A percentile compares a stretch with the other conserved stretches of the same genome.
Conservation (phyloP, 2,113 vertebrate species). For the Lontra canadensis region DNA sequence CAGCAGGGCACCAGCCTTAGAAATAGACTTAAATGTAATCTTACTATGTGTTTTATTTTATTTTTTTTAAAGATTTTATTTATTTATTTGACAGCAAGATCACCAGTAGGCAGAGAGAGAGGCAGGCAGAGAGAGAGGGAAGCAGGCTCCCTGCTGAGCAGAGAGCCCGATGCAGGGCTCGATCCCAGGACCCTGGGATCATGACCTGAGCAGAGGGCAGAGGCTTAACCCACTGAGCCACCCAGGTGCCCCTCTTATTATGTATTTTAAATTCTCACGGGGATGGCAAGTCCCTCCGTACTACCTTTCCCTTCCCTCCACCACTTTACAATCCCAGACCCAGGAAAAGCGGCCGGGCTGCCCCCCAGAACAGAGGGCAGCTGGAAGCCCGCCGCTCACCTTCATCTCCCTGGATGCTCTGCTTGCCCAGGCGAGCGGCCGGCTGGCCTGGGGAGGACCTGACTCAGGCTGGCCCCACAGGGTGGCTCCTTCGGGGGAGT, state of each 20-base stretch:
- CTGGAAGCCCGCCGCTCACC: neutral
- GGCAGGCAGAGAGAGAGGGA: too few relatives aligned
- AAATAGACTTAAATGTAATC: too few relatives aligned
- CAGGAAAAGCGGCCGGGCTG: fast-evolving
- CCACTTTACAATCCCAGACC: neutral
- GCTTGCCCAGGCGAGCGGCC: fast-evolving
- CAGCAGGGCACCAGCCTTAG: fast-evolving
- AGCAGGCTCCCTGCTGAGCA: too few relatives aligned
- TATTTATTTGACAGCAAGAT: too few relatives aligned
- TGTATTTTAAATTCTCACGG: neutral
- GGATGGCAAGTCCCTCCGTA: too few relatives aligned
- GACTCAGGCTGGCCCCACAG: fast-evolving
- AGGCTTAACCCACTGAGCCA: too few relatives aligned
- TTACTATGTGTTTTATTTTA: neutral
- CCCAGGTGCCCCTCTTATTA: too few relatives aligned
- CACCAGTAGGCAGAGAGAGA: too few relatives aligned
- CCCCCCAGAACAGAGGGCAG: neutral
- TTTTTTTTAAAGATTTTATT: too few relatives aligned
- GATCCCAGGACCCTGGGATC: too few relatives aligned
- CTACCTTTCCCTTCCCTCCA: neutral
- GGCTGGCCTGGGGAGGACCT: fast-evolving
- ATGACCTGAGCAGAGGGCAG: too few relatives aligned
- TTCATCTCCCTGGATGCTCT: fast-evolving
- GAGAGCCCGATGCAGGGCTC: too few relatives aligned
- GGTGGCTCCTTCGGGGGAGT: fast-evolving